Evolutionary conservation across 2,888 invertebrate species (phyloP).

Genomic region (Apotomis capreana): DNA sequence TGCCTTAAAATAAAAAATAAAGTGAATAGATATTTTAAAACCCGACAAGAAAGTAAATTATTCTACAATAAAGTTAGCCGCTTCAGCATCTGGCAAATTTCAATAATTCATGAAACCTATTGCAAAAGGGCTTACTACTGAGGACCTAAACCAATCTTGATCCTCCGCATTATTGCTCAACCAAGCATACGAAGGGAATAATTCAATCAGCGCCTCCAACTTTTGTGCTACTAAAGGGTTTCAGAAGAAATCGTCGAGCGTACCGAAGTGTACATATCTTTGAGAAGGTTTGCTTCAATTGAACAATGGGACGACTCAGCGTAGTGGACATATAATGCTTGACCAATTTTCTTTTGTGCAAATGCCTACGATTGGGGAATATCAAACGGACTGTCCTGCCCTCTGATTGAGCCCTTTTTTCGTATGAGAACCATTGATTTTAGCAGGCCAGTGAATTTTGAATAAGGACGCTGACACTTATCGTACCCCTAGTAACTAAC

Average conservation of each 20-base stretch:
- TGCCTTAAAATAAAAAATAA: no score
- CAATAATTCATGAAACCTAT: slow-evolving; percentile 34
- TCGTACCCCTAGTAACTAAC: slow-evolving; percentile 33
- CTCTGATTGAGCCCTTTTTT: slow-evolving; percentile 74
- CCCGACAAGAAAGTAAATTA: not conserved
- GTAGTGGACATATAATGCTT: slow-evolving; percentile 80
- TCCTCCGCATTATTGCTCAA: slow-evolving; percentile 36
- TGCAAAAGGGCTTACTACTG: slow-evolving; percentile 20
- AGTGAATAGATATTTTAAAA: not conserved
- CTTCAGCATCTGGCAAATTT: slow-evolving; percentile 11
- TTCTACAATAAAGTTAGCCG: not conserved
- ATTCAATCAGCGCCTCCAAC: slow-evolving; percentile 61
- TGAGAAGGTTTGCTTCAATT: slow-evolving; percentile 70
- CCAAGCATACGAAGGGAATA: slow-evolving; percentile 49
- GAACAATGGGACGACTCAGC: slow-evolving; percentile 76
- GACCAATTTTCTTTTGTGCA: slow-evolving; percentile 81
- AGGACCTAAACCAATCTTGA: slow-evolving; percentile 40
- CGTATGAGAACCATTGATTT: slow-evolving; percentile 72
- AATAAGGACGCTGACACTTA: slow-evolving; percentile 37
- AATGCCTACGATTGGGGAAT: slow-evolving; percentile 76
- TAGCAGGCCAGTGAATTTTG: slow-evolving; percentile 68
- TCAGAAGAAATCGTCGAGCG: slow-evolving; percentile 59
- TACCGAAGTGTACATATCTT: slow-evolving; percentile 71
- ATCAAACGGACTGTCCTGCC: slow-evolving; percentile 70
- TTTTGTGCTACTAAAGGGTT: slow-evolving; percentile 60